These are phyloP conservation scores for Pasiphila rectangulata DNA, from an alignment of 2,888 invertebrate species.

Conservation along the genomic window DNA sequence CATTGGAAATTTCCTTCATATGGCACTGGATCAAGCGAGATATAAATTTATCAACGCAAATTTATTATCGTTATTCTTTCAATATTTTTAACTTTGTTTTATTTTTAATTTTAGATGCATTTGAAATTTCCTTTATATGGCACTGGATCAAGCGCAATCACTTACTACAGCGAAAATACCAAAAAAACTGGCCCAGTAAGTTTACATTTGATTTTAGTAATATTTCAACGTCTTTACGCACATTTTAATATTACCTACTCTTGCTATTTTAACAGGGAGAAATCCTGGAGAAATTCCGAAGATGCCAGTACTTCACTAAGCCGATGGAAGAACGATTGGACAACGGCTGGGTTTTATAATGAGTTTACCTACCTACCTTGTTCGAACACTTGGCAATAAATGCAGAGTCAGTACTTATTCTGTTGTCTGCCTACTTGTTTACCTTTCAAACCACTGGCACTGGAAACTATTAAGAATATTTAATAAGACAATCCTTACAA, in stretches of 20 bases:
- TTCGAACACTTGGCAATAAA: not conserved
- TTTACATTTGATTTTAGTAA: not conserved
- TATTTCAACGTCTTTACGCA: not conserved
- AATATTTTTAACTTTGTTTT: too few relatives aligned
- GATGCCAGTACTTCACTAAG: conserved; percentile 68
- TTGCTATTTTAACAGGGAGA: conserved; percentile 53
- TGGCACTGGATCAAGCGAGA: conserved; percentile 73
- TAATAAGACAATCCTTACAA: too few relatives aligned
- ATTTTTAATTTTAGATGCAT: conserved; percentile 55
- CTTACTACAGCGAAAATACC: conserved; percentile 66
- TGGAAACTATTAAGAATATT: too few relatives aligned
- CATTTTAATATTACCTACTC: not conserved
- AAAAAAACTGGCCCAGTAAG: conserved; percentile 67
- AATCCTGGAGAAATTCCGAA: conserved; percentile 71
- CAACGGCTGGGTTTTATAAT: conserved; percentile 69
- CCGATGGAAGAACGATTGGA: conserved; percentile 74
- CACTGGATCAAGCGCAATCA: conserved; percentile 71
- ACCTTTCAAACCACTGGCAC: too few relatives aligned
- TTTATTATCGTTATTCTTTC: too few relatives aligned
- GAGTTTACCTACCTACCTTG: not conserved
- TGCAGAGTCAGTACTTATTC: too few relatives aligned
- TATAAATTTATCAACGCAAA: too few relatives aligned
- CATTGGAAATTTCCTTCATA: conserved; percentile 72
- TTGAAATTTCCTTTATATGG: conserved; percentile 73
- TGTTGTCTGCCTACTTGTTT: too few relatives aligned